A percentile compares a stretch with the other conserved stretches of the same genome.
These are phyloP conservation scores for Naso thynnoides DNA, from an alignment of 2,797 vertebrate species.

Conservation along the genomic window DNA sequence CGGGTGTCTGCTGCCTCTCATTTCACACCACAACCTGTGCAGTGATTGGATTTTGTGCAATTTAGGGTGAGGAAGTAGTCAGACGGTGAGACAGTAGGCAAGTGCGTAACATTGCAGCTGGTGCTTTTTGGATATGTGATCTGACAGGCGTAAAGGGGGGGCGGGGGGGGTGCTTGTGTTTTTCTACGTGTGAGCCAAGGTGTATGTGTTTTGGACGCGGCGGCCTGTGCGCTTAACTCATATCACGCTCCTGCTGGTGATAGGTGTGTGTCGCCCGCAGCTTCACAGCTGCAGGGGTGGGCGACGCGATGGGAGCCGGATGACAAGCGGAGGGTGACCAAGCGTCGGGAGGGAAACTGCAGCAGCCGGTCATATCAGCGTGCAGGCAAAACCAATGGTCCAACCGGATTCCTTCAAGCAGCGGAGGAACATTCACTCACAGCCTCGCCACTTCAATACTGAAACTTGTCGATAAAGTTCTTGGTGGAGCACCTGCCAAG, in stretches of 20 bases:
- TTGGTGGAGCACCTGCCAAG: constrained; percentile 8
- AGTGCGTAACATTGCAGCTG: constrained; percentile 45
- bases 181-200: constrained; percentile 22
- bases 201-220: constrained; percentile 22
- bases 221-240: constrained; percentile 44
- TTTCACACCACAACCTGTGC: constrained; percentile 73
- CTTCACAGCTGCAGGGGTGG: constrained; percentile 47
- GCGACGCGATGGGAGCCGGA: constrained; percentile 56
- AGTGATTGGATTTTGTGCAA: constrained; percentile 68
- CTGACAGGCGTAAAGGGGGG: constrained; percentile 54
- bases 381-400: constrained; percentile 14
- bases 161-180: constrained; percentile 28
- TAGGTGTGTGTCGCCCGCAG: constrained; percentile 61
- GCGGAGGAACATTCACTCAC: constrained; percentile 36
- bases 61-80: constrained; percentile 67
- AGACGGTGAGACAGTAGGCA: constrained; percentile 43
- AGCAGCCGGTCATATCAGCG: constrained; percentile 38
- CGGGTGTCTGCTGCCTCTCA: constrained; percentile 70
- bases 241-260: constrained; percentile 41
- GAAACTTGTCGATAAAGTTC: constrained; percentile 25
- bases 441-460: neutral
- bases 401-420: constrained; percentile 42
- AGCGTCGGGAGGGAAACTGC: constrained; percentile 41
- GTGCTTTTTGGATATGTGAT: constrained; percentile 50
- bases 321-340: constrained; percentile 52